Evolutionary conservation across 2,113 vertebrate genomes (phyloP).

Genomic region (Cygnus buccinator): DNA sequence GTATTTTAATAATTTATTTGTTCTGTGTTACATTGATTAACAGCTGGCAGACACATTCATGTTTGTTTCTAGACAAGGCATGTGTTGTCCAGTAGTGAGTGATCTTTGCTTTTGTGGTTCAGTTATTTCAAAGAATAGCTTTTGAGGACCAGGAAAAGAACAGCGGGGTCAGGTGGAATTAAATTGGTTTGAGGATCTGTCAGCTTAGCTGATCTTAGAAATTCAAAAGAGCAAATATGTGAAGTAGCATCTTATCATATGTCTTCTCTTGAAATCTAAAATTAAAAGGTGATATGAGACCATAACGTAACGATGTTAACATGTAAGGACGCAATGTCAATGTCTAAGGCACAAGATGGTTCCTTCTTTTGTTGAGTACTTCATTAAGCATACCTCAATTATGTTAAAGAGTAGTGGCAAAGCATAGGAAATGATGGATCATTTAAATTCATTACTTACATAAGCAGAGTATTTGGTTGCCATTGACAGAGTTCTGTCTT

Average conservation of each 20-base stretch:
- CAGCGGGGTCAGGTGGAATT: not conserved
- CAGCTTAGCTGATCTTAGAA: conserved; percentile 25
- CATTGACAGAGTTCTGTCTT: not conserved
- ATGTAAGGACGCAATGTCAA: not conserved
- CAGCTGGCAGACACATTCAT: not conserved
- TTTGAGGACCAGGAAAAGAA: conserved; percentile 9
- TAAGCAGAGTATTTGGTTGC: not conserved
- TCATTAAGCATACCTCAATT: not conserved
- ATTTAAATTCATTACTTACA: not conserved
- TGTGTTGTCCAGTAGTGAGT: not conserved
- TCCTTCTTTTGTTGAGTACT: not conserved
- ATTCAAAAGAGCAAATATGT: not conserved
- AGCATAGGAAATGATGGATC: not conserved
- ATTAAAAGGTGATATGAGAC: not conserved
- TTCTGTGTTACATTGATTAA: conserved; percentile 14
- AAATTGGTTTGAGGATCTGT: conserved; percentile 35
- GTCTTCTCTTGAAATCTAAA: conserved; percentile 10
- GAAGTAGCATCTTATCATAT: not conserved
- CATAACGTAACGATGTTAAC: too few species aligned
- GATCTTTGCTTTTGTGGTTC: conserved; percentile 47
- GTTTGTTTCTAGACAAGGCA: conserved; percentile 43
- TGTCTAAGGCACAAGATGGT: not conserved
- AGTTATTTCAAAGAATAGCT: conserved; percentile 44
- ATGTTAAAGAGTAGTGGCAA: not conserved
- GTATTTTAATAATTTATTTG: not conserved